These are phyloP conservation scores for Mythimna vitellina DNA, from an alignment of 2,888 invertebrate genomes.

Conservation along the genomic window DNA sequence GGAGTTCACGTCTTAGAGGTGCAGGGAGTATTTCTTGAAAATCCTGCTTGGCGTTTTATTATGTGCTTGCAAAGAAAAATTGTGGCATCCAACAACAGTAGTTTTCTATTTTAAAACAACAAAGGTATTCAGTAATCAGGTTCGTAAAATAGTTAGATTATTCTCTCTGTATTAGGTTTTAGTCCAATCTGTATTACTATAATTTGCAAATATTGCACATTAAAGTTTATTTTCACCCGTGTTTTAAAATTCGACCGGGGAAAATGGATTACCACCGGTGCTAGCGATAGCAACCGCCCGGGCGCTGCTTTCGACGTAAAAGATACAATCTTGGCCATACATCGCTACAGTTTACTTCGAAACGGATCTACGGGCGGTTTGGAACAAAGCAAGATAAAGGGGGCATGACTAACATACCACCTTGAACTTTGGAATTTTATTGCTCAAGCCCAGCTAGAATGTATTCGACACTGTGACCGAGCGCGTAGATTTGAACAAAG, in stretches of 20 bases:
- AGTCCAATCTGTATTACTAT: not conserved
- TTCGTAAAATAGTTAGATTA: not conserved
- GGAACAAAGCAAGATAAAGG: slow-evolving; percentile 61
- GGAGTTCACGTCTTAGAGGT: slow-evolving; percentile 25
- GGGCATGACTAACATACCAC: slow-evolving; percentile 62
- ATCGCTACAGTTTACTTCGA: slow-evolving; percentile 56
- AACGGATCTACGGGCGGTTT: slow-evolving; percentile 55
- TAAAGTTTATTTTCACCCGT: slow-evolving; percentile 20
- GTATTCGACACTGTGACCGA: slow-evolving; percentile 52
- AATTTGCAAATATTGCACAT: slow-evolving; percentile 34
- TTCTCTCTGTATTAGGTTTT: not conserved
- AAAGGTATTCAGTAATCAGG: not conserved
- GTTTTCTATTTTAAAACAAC: slow-evolving; percentile 8
- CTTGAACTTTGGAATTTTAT: slow-evolving; percentile 70
- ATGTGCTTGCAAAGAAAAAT: slow-evolving; percentile 29
- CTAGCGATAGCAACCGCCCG: slow-evolving; percentile 46
- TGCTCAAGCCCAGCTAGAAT: slow-evolving; percentile 52
- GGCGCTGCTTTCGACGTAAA: slow-evolving; percentile 46
- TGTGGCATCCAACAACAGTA: slow-evolving; percentile 6
- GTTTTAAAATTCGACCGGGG: slow-evolving; percentile 40
- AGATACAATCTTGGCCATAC: slow-evolving; percentile 56
- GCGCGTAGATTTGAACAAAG: slow-evolving; percentile 38
- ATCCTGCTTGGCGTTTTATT: slow-evolving; percentile 27
- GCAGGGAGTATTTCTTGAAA: slow-evolving; percentile 37
- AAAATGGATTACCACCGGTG: slow-evolving; percentile 49